These are phyloP conservation scores for Naso thynnoides DNA, from an alignment of 2,797 vertebrate species.

Conservation along the genomic window DNA sequence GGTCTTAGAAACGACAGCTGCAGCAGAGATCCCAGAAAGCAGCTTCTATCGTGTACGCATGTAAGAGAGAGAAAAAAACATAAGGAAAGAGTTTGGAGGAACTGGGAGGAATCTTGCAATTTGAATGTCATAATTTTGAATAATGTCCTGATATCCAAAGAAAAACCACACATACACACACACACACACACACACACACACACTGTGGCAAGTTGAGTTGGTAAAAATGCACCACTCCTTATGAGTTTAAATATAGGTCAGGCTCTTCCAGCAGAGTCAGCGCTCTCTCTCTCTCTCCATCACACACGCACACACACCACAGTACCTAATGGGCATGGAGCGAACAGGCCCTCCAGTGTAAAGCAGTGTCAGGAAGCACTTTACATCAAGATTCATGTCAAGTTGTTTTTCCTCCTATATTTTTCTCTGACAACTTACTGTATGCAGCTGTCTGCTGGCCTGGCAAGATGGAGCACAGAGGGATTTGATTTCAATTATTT, in stretches of 20 bases:
- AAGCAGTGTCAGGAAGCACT: constrained; percentile 64
- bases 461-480: not conserved
- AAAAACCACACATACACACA: constrained; percentile 10
- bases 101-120: not conserved
- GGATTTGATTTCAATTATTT: not conserved
- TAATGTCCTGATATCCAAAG: not conserved
- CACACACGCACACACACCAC: constrained; percentile 18
- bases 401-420: constrained; percentile 49
- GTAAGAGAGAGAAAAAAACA: not conserved
- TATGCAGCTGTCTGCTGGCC: not conserved
- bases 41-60: not conserved
- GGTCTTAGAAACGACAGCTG: not conserved
- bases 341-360: constrained; percentile 56
- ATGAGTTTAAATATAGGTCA: constrained; percentile 64
- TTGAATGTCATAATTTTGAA: not conserved
- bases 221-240: constrained; percentile 32
- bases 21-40: not conserved
- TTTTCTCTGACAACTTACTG: constrained; percentile 24
- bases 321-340: constrained; percentile 43
- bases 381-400: constrained; percentile 58
- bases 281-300: constrained; percentile 27
- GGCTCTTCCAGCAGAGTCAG: constrained; percentile 53
- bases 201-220: constrained; percentile 6
- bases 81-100: not conserved
- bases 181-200: constrained; percentile 3